Evolutionary conservation across 1,140 invertebrate species (phyloP).

Genomic region (Schmidtea mediterranea): DNA sequence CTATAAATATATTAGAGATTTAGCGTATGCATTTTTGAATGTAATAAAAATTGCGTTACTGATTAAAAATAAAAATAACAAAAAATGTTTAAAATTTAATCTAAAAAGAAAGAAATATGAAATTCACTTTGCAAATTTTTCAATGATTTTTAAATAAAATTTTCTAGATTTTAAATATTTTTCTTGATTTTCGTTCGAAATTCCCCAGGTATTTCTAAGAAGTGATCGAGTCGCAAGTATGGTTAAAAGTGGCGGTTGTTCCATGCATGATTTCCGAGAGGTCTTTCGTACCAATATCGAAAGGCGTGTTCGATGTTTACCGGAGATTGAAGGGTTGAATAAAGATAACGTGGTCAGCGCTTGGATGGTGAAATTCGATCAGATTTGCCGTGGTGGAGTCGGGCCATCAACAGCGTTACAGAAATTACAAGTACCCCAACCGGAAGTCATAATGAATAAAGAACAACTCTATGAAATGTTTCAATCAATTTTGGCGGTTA

Average conservation of each 20-base stretch:
- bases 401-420: conserved; percentile 25
- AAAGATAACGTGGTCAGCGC: conserved; percentile 94
- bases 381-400: conserved; percentile 63
- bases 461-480: conserved; percentile 98
- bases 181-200: too few relatives aligned
- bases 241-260: conserved; percentile 83
- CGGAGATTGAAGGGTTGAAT: conserved; percentile 91
- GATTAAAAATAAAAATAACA: too few relatives aligned
- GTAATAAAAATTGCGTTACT: too few relatives aligned
- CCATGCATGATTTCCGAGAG: conserved; percentile 86
- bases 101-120: too few relatives aligned
- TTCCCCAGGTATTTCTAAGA: conserved; percentile 44
- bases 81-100: too few relatives aligned
- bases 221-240: conserved; percentile 76
- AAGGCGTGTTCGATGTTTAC: conserved; percentile 74
- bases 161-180: too few relatives aligned
- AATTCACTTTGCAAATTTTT: too few relatives aligned
- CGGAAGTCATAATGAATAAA: conserved; percentile 27
- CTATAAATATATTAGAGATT: too few relatives aligned
- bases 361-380: conserved; percentile 98
- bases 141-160: too few relatives aligned
- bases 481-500: conserved; percentile 84
- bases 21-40: too few relatives aligned
- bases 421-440: conserved; percentile 19
- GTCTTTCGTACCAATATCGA: conserved; percentile 91